Evolutionary conservation across 2,113 vertebrate species (phyloP), one percentile per base, ranked within the genome.

Genomic region (Eira barbara): DNA sequence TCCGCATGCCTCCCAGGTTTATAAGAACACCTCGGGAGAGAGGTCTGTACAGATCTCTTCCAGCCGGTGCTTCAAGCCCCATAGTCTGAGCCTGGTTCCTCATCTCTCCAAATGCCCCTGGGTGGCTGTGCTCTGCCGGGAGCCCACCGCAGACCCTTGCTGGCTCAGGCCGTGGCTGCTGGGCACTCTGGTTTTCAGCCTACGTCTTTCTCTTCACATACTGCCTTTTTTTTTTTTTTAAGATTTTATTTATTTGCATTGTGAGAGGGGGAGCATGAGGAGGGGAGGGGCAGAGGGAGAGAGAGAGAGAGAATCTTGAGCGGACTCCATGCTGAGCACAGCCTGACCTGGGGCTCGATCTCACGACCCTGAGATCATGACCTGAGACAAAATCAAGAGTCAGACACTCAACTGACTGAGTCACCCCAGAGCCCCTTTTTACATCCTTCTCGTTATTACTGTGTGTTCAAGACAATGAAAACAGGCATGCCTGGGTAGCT

Each of bases 371-470:
- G 34, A 67, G 65, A 67, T 18, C 65, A n/a, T 18, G 65, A 67
- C 31, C 13, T n/a, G 65, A 67, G 65, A 34, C 34, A 17, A 67
- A 67, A 67, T 8, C 65, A 67, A 67, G 31, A 67, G 31, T 67
- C 65, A 1, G 65, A 67, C 31, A 3, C 65, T n/a, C 15, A 34
- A 18, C 65, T 8, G 31, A 3, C 15, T 18, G 65, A 67, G 65
- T n/a, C 65, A 67, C 65, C 31, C 31, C 0, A 1, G 65, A 17
- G 31, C 15, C 65, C 15, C 15, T 18, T 34, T n/a, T 18, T n/a
- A 36, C 9, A 4, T 7, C 15, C 15, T 8, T 7, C 7, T 1
- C 25, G 2, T 57, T 18, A 8, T 27, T 12, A 1, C 74, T 47
- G 23, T 45, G 49, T 2, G 45, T 65, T 88, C 42, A 36, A 94